Evolutionary conservation across 2,113 vertebrate genomes (phyloP).

Genomic region (Bufo gargarizans): DNA sequence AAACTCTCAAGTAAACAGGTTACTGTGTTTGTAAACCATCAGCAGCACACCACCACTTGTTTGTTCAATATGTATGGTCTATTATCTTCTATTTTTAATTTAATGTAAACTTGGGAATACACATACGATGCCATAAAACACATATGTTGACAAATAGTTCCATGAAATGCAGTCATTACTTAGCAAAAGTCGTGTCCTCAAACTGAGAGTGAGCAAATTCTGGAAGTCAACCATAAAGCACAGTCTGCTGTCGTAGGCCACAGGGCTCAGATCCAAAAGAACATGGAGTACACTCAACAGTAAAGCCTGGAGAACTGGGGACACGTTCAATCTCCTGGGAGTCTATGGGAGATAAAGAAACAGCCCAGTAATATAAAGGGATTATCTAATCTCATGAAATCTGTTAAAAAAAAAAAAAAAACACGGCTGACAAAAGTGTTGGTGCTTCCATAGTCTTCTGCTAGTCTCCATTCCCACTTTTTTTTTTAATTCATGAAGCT

Average conservation of each 20-base stretch:
- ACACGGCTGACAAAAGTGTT: too few species aligned
- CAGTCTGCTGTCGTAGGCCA: not conserved
- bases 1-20: not conserved
- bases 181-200: not conserved
- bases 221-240: not conserved
- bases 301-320: too few species aligned
- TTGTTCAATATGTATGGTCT: not conserved
- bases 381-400: too few species aligned
- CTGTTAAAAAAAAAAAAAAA: too few species aligned
- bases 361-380: too few species aligned
- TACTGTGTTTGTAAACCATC: not conserved
- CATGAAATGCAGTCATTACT: not conserved
- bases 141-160: slow-evolving; percentile 1
- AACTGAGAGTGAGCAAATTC: not conserved
- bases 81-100: not conserved
- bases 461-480: too few species aligned
- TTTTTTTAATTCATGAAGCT: too few species aligned
- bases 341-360: too few species aligned
- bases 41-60: not conserved
- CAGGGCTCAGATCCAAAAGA: not conserved
- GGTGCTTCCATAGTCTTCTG: too few species aligned
- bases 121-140: not conserved
- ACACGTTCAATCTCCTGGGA: too few species aligned
- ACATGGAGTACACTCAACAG: not conserved
- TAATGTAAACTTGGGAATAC: not conserved